Conservation (phyloP, 2,797 vertebrate species). For the Odontamblyopus rebecca region DNA sequence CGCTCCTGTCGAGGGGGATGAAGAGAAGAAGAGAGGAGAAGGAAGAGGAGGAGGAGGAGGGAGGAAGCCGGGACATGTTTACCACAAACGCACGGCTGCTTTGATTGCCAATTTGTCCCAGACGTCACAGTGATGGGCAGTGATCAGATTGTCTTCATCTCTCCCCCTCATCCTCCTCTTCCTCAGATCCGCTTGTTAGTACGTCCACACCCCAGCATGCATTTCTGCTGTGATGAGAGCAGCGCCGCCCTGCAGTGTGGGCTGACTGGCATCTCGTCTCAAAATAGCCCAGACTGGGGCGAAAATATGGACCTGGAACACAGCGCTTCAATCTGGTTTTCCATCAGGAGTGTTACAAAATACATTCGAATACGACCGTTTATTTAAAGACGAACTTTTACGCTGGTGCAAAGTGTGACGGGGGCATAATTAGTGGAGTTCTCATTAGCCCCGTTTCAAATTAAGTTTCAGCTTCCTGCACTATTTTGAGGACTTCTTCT, state of each 20-base stretch:
- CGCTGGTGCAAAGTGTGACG: too few relatives aligned
- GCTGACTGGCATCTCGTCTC: constrained; percentile 57
- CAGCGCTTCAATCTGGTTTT: constrained; percentile 19
- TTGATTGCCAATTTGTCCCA: constrained; percentile 53
- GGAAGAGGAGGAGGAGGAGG: background rate
- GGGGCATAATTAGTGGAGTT: too few relatives aligned
- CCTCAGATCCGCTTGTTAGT: constrained; percentile 45
- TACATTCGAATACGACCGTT: background rate
- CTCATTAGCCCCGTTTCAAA: too few relatives aligned
- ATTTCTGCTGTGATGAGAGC: constrained; percentile 60
- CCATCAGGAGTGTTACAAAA: constrained; percentile 19
- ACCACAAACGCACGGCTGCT: constrained; percentile 34
- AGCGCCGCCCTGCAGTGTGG: constrained; percentile 46
- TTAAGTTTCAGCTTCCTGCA: too few relatives aligned
- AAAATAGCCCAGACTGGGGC: constrained; percentile 59
- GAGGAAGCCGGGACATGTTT: constrained; percentile 40
- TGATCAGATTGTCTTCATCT: constrained; percentile 45
- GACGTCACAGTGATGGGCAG: constrained; percentile 29
- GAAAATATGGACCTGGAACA: constrained; percentile 43
- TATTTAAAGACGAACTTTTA: too few relatives aligned
- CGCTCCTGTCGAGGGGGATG: background rate
- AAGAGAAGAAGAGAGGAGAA: too few relatives aligned
- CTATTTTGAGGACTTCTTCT: too few relatives aligned
- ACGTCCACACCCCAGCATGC: constrained; percentile 58
- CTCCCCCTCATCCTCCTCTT: constrained; percentile 33